Percentiles rank a stretch among this genome's conserved stretches.
Evolutionary conservation across 1,140 invertebrate genomes (phyloP).

Genomic region (Cotesia vestalis): DNA sequence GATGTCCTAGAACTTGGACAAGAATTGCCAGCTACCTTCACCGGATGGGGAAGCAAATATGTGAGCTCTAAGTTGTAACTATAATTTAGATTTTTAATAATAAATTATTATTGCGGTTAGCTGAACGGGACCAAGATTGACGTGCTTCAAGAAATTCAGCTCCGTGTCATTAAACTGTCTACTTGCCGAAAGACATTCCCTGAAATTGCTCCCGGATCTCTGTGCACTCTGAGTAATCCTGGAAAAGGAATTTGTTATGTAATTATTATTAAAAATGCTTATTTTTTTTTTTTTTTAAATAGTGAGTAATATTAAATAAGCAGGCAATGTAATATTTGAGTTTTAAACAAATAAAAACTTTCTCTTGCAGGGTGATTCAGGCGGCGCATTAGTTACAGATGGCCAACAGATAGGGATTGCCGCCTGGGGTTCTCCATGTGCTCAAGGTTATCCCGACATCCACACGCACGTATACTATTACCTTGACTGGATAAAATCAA

Average conservation of each 20-base stretch:
- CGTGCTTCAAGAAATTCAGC: constrained; percentile 41
- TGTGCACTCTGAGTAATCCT: constrained; percentile 29
- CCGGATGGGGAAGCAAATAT: constrained; percentile 58
- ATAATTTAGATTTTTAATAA: not conserved
- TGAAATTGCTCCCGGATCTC: constrained; percentile 28
- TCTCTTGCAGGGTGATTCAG: constrained; percentile 61
- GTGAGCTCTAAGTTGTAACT: not conserved
- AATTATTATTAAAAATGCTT: constrained; percentile 2
- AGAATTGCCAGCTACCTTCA: constrained; percentile 45
- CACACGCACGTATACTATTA: constrained; percentile 67
- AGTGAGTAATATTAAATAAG: not conserved
- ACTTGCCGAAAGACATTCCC: constrained; percentile 36
- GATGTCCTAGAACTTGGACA: constrained; percentile 44
- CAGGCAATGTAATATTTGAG: not conserved
- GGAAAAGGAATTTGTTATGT: constrained; percentile 38
- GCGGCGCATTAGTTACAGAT: constrained; percentile 61
- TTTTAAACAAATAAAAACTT: constrained; percentile 8
- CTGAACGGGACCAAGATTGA: constrained; percentile 35
- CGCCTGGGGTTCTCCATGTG: constrained; percentile 70
- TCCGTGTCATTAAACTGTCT: constrained; percentile 40
- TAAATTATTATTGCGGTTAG: constrained; percentile 15
- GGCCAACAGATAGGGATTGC: constrained; percentile 65
- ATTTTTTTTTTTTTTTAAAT: constrained; percentile 1
- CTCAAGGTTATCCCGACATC: constrained; percentile 67
- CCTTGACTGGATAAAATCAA: constrained; percentile 50